Evolutionary conservation across 2,113 vertebrate species (phyloP).

Genomic region (Pelecanoides urinatrix): DNA sequence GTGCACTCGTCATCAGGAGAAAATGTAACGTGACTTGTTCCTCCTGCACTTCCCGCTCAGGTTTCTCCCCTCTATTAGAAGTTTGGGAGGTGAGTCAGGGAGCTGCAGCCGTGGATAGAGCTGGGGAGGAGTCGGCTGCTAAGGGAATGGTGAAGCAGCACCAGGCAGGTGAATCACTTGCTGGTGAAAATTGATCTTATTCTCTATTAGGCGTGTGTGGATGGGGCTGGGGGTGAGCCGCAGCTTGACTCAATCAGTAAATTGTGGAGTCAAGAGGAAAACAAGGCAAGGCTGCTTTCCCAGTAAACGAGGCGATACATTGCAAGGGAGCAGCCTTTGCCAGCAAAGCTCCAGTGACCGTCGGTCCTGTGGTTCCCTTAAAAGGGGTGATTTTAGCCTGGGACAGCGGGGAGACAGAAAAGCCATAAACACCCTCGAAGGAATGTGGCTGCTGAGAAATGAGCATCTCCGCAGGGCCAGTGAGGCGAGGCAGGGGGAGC

Average conservation of each 20-base stretch:
- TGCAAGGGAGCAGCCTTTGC: neutral
- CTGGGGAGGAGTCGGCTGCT: neutral
- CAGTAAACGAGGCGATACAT: neutral
- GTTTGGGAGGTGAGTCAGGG: slow-evolving; percentile 30
- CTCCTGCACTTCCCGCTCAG: neutral
- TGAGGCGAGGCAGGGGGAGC: neutral
- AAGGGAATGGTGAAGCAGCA: neutral
- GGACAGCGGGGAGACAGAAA: neutral
- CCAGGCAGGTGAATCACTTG: slow-evolving; percentile 45
- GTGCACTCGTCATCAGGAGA: neutral
- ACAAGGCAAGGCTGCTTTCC: neutral
- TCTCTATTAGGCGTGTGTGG: neutral
- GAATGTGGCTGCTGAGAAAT: neutral
- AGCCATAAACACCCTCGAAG: neutral
- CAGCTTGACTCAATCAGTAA: neutral
- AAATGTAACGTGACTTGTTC: slow-evolving; percentile 18
- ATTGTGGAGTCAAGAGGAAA: neutral
- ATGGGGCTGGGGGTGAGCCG: neutral
- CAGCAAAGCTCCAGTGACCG: neutral
- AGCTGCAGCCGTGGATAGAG: neutral
- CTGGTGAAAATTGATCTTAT: neutral
- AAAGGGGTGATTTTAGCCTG: slow-evolving; percentile 18
- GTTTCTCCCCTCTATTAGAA: neutral
- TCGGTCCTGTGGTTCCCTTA: slow-evolving; percentile 3
- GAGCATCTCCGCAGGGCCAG: neutral